These are phyloP conservation scores for Scolanthus callimorphus DNA, from an alignment of 92 coral and sea anemone genomes.

Conservation along the genomic window DNA sequence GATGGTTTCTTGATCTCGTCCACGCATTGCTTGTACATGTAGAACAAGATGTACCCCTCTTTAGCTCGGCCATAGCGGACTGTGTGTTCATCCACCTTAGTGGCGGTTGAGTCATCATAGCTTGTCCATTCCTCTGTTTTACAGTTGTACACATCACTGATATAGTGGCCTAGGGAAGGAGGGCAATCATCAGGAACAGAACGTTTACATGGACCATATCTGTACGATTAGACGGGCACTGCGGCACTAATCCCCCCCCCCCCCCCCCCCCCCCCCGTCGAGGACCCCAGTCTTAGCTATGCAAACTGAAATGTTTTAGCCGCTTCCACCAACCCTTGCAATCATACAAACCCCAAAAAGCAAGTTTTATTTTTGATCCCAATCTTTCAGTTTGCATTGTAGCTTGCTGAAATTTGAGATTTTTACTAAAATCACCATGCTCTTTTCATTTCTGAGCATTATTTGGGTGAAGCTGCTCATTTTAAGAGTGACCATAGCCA, in stretches of 20 bases:
- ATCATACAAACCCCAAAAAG: too few relatives aligned
- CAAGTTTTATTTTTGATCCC: too few relatives aligned
- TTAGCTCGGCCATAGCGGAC: conserved; percentile 71
- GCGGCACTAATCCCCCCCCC: background rate
- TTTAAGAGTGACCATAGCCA: too few relatives aligned
- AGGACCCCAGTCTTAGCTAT: background rate
- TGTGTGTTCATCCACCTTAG: conserved; percentile 68
- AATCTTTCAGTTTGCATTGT: too few relatives aligned
- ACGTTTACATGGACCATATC: too few relatives aligned
- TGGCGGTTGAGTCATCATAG: conserved; percentile 78
- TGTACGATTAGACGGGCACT: background rate
- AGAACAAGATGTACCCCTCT: conserved; percentile 81
- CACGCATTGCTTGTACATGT: conserved; percentile 69
- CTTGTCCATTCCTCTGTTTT: conserved; percentile 83
- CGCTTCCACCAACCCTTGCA: background rate
- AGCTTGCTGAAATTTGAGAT: too few relatives aligned
- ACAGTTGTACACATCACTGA: conserved; percentile 87
- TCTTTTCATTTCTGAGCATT: too few relatives aligned
- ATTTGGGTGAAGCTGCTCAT: too few relatives aligned
- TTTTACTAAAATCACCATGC: too few relatives aligned
- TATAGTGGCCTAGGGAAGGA: conserved; percentile 97
- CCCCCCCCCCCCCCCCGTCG: background rate
- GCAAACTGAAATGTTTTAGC: background rate
- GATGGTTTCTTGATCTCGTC: conserved; percentile 20
- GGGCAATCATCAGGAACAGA: too few relatives aligned